Conservation (phyloP, 2,797 vertebrate genomes). For the Lacerta bilineata region DNA sequence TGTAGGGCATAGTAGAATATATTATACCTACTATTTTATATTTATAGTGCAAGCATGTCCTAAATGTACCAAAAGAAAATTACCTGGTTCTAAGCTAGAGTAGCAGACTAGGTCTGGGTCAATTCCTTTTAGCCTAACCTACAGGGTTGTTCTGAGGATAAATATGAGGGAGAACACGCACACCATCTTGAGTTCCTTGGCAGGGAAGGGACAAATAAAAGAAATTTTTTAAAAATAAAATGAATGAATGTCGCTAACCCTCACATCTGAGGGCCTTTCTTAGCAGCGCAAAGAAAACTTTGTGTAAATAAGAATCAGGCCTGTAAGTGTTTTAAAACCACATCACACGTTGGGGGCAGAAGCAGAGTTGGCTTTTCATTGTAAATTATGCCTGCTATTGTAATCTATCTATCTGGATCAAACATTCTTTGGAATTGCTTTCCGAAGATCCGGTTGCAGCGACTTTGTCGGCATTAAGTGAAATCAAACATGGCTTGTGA, state of each 20-base stretch:
- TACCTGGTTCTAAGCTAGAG: not conserved
- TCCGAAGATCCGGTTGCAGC: slow-evolving; percentile 65
- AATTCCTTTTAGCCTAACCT: not conserved
- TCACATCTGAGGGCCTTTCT: slow-evolving; percentile 7
- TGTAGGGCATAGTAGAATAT: not conserved
- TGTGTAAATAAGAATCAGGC: slow-evolving; percentile 65
- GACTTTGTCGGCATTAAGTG: slow-evolving; percentile 72
- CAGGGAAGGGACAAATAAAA: not conserved
- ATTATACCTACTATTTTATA: not conserved
- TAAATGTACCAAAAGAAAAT: not conserved
- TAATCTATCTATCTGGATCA: slow-evolving; percentile 73
- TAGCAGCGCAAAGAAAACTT: slow-evolving; percentile 43
- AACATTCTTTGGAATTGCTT: slow-evolving; percentile 71
- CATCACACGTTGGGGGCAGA: slow-evolving; percentile 66
- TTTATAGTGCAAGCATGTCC: not conserved
- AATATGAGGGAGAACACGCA: not conserved
- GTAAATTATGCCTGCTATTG: slow-evolving; percentile 71
- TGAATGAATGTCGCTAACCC: slow-evolving; percentile 51
- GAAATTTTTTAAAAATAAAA: not conserved
- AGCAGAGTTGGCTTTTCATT: slow-evolving; percentile 71
- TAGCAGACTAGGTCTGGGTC: not conserved
- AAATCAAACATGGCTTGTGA: slow-evolving; percentile 78
- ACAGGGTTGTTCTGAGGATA: not conserved
- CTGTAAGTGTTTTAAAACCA: slow-evolving; percentile 59
- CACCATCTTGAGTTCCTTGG: not conserved